phyloP scores from a whole-genome alignment of 2,888 invertebrate genomes.

The Clistopyga incitator region DNA sequence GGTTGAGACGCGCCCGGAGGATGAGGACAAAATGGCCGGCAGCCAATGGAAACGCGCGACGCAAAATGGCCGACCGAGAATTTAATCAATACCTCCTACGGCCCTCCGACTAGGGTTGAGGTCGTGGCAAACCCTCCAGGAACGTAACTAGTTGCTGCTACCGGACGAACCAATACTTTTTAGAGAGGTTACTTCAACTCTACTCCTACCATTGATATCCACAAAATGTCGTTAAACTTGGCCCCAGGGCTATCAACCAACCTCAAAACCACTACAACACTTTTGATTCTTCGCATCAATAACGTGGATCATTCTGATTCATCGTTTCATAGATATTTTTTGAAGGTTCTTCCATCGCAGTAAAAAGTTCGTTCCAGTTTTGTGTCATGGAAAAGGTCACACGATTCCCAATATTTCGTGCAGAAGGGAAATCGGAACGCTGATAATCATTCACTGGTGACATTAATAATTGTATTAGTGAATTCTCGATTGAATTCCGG shows the following conservation, averaged over 20 bases:
- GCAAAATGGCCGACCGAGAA: conserved; percentile 83
- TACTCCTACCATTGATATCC: not conserved
- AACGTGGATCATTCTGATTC: not conserved
- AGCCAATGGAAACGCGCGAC: conserved; percentile 78
- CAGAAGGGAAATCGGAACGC: no score
- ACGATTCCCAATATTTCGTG: no score
- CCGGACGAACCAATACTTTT: conserved; percentile 74
- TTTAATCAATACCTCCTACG: conserved; percentile 83
- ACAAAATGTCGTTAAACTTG: not conserved
- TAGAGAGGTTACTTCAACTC: conserved; percentile 12
- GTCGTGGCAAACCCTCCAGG: conserved; percentile 80
- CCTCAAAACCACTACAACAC: not conserved
- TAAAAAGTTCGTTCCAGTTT: no score
- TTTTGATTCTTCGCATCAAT: not conserved
- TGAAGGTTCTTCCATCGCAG: not conserved
- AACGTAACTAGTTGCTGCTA: conserved; percentile 83
- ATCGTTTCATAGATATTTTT: no score
- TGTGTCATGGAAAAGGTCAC: no score
- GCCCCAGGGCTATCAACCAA: not conserved
- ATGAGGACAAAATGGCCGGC: conserved; percentile 83
- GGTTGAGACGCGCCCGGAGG: conserved; percentile 64
- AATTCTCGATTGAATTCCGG: no score
- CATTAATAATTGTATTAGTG: no score
- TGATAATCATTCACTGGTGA: no score
- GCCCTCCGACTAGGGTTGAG: conserved; percentile 70